phyloP scores from a whole-genome alignment of 92 coral and sea anemone species.

The Paramuricea clavata region DNA sequence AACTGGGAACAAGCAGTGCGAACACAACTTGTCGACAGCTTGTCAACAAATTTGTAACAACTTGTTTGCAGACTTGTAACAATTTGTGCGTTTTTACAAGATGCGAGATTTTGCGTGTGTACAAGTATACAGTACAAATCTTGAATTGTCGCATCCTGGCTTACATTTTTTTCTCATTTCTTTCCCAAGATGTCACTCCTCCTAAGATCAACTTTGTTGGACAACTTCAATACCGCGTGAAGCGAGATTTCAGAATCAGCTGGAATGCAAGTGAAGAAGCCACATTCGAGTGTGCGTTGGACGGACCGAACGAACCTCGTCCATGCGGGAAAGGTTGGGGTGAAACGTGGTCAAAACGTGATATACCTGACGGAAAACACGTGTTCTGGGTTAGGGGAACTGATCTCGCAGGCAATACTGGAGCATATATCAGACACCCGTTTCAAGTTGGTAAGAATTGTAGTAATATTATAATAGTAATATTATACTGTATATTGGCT shows the following conservation, averaged over 20 bases:
- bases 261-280: conserved; percentile 48
- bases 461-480: background rate
- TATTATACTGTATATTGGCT: too few species aligned
- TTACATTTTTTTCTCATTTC: too few species aligned
- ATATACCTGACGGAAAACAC: conserved; percentile 32
- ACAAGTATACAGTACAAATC: too few species aligned
- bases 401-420: conserved; percentile 43
- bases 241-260: conserved; percentile 12
- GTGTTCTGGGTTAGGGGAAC: conserved; percentile 44
- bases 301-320: background rate
- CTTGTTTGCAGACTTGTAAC: too few species aligned
- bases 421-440: conserved; percentile 27
- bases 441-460: conserved; percentile 31
- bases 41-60: too few species aligned
- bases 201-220: conserved; percentile 42
- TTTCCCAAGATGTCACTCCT: conserved; percentile 26
- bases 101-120: too few species aligned
- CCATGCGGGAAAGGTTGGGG: conserved; percentile 31
- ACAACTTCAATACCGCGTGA: conserved; percentile 2
- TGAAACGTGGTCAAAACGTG: conserved; percentile 9
- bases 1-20: too few species aligned
- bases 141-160: too few species aligned
- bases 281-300: conserved; percentile 28
- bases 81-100: too few species aligned
- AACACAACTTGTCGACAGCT: too few species aligned